Base-by-base conservation (phyloP, 2,888 invertebrate genomes). In the Metellina segmentata region DNA sequence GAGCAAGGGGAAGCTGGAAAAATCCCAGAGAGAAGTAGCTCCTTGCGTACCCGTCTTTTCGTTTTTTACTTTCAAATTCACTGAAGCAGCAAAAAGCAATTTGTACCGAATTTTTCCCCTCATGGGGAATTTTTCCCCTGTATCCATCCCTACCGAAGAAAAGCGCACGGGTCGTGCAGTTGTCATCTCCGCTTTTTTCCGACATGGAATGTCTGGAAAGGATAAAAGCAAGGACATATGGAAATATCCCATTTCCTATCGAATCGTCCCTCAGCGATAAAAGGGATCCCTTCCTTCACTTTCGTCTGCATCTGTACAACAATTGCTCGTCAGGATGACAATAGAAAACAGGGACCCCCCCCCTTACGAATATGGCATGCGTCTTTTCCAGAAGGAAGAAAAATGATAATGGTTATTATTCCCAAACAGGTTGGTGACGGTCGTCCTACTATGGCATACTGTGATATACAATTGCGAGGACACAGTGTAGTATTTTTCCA, bases 31-130 rank as follows among this genome's bases (percentile, higher is more conserved):
- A 61, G 61, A 61, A 61, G 61, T 61, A 61, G 61, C 61, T 61
- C 61, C 16, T 61, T 16, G 13, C 16, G 16, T 61, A 61, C 11
- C 13, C 61, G 11, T 16, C 13, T 52, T 61, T 61, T 69, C 61
- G 16, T 52, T 71, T 81, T 77, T 86, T 19, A 19, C 75, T 88
- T 87, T 72, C 70, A 70, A 82, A 89, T 77, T 82, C 90, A 81
- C n/a, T 53, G 82, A 34, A 81, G 86, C 90, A 82, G 85, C 77
- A 61, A 82, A 91, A 91, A 86, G 77, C 81, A 90, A 90, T 90
- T 90, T 85, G 86, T 90, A 74, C 81, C 48, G 77, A 81, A 75
- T 90, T 90, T 90, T 82, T 77, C 61, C 75, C 53, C 81, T 83
- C 77, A n/a, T 49, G 70, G 82, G 75, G 70, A 20, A 20, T 51